Evolutionary conservation across 2,113 vertebrate species (phyloP).

Genomic region (Arizona elegans): DNA sequence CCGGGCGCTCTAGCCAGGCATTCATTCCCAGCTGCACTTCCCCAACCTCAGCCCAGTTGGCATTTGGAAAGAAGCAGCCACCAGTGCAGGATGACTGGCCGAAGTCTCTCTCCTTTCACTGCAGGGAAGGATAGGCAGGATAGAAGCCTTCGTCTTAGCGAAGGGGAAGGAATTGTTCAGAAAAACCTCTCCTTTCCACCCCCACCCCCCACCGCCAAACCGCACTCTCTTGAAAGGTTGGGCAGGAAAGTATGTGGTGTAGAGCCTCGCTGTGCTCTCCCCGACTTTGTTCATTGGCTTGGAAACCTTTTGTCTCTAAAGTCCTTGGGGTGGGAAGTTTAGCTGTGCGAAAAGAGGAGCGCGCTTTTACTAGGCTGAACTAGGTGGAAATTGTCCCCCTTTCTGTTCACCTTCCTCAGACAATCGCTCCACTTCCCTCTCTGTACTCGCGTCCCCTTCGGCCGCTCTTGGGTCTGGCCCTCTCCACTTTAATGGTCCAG

Average conservation of each 20-base stretch:
- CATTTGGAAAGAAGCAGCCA: background rate
- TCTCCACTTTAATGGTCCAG: background rate
- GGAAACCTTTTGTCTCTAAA: background rate
- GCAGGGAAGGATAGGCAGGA: background rate
- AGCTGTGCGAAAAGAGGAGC: background rate
- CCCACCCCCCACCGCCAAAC: too few relatives aligned
- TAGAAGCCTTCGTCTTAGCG: background rate
- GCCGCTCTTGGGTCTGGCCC: background rate
- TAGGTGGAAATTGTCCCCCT: background rate
- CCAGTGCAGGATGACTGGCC: background rate
- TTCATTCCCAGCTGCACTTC: background rate
- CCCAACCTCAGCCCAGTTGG: background rate
- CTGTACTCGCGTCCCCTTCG: background rate
- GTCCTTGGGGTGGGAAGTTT: background rate
- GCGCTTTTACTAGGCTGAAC: background rate
- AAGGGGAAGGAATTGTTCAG: background rate
- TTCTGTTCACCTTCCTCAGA: background rate
- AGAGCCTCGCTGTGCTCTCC: background rate
- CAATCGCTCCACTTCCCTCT: background rate
- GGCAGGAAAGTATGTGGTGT: background rate
- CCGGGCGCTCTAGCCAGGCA: background rate
- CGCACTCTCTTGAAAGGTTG: background rate
- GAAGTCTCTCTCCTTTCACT: background rate
- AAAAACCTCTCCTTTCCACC: background rate
- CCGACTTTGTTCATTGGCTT: background rate